Base-by-base conservation (phyloP, 2,113 vertebrate genomes). In the Oreochromis spilurus region DNA sequence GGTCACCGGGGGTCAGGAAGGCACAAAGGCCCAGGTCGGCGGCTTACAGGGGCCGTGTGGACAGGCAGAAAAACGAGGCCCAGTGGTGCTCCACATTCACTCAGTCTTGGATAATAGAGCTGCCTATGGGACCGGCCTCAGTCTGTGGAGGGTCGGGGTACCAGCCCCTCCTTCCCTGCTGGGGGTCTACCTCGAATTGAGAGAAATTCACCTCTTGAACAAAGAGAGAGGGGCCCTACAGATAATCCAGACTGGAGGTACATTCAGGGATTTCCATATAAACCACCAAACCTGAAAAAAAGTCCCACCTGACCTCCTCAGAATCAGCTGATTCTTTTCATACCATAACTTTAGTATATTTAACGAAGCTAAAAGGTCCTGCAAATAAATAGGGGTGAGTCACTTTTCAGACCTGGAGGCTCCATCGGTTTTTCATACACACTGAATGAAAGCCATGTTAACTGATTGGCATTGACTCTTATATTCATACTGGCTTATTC, bases 81-180 rank as follows among this genome's bases (percentile, higher is more conserved):
- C 80, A 86, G 75, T 19, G 13, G 82, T 12, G 4, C 67, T 53
- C 65, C 26, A n/a, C 81, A 55, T 81, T 89, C 82, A 85, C 52
- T 34, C 54, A 21, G 86, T 40, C 36, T 40, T 9, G 54, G 85
- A 91, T 87, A 93, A 89, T 79, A 70, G 58, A 79, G 77, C 78
- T 72, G 79, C 87, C 91, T 80, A 43, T 60, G 53, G 85, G 77
- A 85, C 79, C 2, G 6, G 60, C 21, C 38, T 14, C 29, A 70
- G 83, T 84, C 16, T 82, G 79, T 55, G 83, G 54, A 86, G 79
- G 87, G 85, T 79, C 38, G 2, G 17, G 4, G 36, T 48, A 77
- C 53, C 81, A 29, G 62, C 54, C 48, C 45, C 72, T 58, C 38
- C 50, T 83, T 55, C 81, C 26, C 85, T 45, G 70, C 83, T 83